Base-by-base conservation (phyloP, 2,888 invertebrate genomes). In the Teinopalpus imperialis region DNA sequence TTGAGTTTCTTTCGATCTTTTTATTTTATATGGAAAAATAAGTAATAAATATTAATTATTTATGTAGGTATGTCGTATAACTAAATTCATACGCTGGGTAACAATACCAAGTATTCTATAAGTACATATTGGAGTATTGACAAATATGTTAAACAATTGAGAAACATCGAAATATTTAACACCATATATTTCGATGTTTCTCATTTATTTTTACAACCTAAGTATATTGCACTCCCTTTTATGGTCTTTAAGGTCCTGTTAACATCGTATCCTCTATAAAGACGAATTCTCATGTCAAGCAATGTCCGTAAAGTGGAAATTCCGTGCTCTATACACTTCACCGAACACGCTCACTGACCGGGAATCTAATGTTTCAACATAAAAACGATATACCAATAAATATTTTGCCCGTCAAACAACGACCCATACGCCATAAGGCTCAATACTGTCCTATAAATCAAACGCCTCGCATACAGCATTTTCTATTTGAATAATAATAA, bases 291-390 rank as follows among this genome's bases (percentile, higher is more conserved):
- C 62, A 59, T 59, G 56, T 57, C 55, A 47, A 59, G 58, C 59
- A 65, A 63, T 63, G 63, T 66, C 63, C 55, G 65, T 65, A 69
- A 70, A 78, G 77, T 72, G 67, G 69, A 78, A 80, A 81, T 81
- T 74, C 78, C 70, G 66, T 43, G 43, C 66, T 61, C 61, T 61
- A 59, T 63, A 62, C 61, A 65, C 59, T 68, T 59, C 62, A 63
- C 61, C 59, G 65, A 61, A 54, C 60, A 57, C 65, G 61, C 53
- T 67, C 63, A 59, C 66, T 68, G 73, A 68, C 70, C 72, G 60
- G 54, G 61, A 63, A 67, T 56, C 65, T 69, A 61, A 64, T 65
- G 60, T 65, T 70, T 63, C 60, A 59, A 64, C 63, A 61, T 65
- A 65, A 66, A 65, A 66, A 69, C 70, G 70, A 67, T 69, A 66